A percentile compares a stretch with the other conserved stretches of the same genome.
These are phyloP conservation scores for Meloidogyne chitwoodi DNA, from an alignment of 1,140 invertebrate genomes.

Conservation along the genomic window DNA sequence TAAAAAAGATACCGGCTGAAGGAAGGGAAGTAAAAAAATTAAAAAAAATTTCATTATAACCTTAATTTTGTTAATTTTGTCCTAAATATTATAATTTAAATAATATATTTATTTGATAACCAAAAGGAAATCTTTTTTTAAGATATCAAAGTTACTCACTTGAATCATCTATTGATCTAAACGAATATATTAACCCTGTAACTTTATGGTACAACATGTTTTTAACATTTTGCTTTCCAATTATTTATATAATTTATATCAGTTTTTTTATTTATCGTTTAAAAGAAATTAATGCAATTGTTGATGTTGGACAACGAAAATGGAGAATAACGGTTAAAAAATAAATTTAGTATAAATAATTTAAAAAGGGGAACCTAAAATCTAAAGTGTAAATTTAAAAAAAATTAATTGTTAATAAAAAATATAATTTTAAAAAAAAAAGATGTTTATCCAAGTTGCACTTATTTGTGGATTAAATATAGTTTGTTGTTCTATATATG, in stretches of 20 bases:
- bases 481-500: neutral
- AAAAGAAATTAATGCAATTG: neutral
- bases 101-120: no score
- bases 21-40: no score
- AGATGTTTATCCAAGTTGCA: slow-evolving; percentile 16
- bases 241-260: slow-evolving; percentile 4
- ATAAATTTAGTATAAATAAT: no score
- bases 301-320: neutral
- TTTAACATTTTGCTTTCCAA: neutral
- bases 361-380: no score
- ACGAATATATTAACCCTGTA: neutral
- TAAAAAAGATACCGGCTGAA: no score
- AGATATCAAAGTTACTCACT: neutral
- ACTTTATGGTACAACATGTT: slow-evolving; percentile 7
- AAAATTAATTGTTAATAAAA: no score
- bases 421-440: no score
- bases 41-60: no score
- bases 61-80: no score
- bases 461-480: slow-evolving; percentile 8
- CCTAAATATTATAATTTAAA: no score
- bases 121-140: no score
- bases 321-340: neutral
- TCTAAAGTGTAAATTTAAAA: no score
- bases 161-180: neutral
- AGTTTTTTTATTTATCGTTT: slow-evolving; percentile 1